Base-by-base conservation (phyloP, 1,140 invertebrate species). In the Dreissena polymorpha region DNA sequence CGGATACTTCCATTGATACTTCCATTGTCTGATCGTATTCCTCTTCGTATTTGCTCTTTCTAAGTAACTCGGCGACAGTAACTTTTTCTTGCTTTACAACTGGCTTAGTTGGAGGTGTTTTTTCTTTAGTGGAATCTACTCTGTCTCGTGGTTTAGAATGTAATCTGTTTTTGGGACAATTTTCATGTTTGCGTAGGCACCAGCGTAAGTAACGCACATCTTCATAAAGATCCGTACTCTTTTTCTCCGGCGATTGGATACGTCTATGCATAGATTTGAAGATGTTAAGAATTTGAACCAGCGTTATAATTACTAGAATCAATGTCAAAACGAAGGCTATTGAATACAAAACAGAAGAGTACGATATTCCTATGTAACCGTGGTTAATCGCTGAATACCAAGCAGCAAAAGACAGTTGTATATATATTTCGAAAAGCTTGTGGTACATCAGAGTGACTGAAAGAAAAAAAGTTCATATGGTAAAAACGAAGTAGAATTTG, bases 361-460 rank as follows among this genome's bases (percentile, higher is more conserved):
- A 60, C 21, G 57, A 10, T 3, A 60, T n/a, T 60, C 21, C 16
- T 23, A 60, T 10, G 57, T 60, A 3, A 60, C 57, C 57, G 10
- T 23, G 16, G 57, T n/a, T 23, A 5, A 23, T 6, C 21, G 57
- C 16, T 2, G 57, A 5, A 12, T 60, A 60, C 16, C 57, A n/a
- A n/a, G 57, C 10, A 10, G 21, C 12, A 10, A 5, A 60, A 2
- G 57, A 2, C 16, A 60, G 12, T 60, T 60, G 57, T 18, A 60
- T 23, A 23, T 10, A 60, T 18, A 60, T 23, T 60, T 60, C 57
- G 12, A n/a, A 60, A 3, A 60, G 2, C 12, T 60, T 60, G 57
- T 60, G 57, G 57, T 60, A 60, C 57, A 60, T 60, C 57, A 60
- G 21, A 23, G 21, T 60, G 21, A 18, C 57, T 60, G 57, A 60